Evolutionary conservation across 2,888 invertebrate species (phyloP).

Genomic region (Ormyrus labotus): DNA sequence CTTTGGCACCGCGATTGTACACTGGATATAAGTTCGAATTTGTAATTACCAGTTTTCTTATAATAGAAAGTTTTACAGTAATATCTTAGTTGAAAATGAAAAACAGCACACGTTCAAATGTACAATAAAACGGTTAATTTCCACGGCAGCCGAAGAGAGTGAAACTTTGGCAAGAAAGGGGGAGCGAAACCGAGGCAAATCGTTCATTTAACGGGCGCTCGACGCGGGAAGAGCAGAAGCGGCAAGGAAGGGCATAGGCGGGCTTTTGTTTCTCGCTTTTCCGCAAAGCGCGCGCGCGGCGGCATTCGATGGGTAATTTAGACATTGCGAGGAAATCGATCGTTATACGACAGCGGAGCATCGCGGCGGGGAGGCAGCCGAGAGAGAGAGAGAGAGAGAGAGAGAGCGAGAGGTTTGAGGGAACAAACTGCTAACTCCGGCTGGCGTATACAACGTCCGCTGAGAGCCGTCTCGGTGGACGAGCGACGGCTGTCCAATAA

Average conservation of each 20-base stretch:
- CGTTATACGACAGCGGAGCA: not conserved
- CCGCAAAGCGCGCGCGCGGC: not conserved
- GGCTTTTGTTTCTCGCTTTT: conserved; percentile 38
- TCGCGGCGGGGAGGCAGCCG: too few species aligned
- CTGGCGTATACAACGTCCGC: not conserved
- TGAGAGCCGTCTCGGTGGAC: not conserved
- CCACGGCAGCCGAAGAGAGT: not conserved
- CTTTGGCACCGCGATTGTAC: too few species aligned
- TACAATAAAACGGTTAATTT: too few species aligned
- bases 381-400: not conserved
- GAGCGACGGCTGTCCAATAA: conserved; percentile 40
- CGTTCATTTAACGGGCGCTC: conserved; percentile 27
- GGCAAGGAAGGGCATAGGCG: not conserved
- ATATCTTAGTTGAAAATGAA: too few species aligned
- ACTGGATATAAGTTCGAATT: too few species aligned
- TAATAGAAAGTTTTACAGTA: too few species aligned
- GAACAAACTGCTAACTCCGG: not conserved
- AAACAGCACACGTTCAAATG: too few species aligned
- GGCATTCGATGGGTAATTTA: conserved; percentile 49
- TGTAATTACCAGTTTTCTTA: too few species aligned
- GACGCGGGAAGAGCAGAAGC: not conserved
- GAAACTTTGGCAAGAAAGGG: not conserved
- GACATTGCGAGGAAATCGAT: conserved; percentile 48
- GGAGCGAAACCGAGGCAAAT: conserved; percentile 3
- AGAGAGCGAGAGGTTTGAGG: not conserved